phyloP scores from a whole-genome alignment of 2,797 vertebrate genomes.

The Hydrolagus colliei region DNA sequence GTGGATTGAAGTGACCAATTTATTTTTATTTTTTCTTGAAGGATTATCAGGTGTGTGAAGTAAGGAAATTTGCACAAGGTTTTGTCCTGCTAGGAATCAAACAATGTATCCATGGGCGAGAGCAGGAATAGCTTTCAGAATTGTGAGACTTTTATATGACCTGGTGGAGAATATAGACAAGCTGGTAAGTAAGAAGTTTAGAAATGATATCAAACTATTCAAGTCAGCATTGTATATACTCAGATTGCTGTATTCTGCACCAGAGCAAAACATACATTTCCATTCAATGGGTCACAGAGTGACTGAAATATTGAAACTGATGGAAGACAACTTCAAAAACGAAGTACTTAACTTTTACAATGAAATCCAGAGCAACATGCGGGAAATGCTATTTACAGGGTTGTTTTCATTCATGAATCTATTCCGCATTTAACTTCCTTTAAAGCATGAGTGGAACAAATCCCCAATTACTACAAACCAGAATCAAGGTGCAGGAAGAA shows the following conservation, averaged over 20 bases:
- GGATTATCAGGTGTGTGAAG: no score
- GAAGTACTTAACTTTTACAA: background rate
- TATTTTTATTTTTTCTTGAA: no score
- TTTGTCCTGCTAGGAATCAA: no score
- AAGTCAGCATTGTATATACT: conserved; percentile 5
- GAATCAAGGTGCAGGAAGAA: background rate
- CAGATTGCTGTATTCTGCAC: background rate
- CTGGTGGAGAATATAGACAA: background rate
- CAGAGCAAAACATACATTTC: background rate
- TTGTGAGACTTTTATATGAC: background rate
- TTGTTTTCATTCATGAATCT: background rate
- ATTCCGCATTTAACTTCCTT: background rate
- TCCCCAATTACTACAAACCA: background rate
- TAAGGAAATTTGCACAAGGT: no score
- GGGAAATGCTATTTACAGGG: background rate
- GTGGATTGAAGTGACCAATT: no score
- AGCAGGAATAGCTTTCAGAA: background rate
- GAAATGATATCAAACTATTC: conserved; percentile 1
- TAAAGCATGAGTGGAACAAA: background rate
- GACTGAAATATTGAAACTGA: background rate
- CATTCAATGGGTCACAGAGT: background rate
- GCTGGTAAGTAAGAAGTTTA: background rate
- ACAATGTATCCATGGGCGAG: background rate
- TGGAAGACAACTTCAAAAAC: background rate
- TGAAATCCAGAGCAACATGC: background rate